Evolutionary conservation across 2,113 vertebrate species (phyloP).

Genomic region (Bungarus multicinctus): DNA sequence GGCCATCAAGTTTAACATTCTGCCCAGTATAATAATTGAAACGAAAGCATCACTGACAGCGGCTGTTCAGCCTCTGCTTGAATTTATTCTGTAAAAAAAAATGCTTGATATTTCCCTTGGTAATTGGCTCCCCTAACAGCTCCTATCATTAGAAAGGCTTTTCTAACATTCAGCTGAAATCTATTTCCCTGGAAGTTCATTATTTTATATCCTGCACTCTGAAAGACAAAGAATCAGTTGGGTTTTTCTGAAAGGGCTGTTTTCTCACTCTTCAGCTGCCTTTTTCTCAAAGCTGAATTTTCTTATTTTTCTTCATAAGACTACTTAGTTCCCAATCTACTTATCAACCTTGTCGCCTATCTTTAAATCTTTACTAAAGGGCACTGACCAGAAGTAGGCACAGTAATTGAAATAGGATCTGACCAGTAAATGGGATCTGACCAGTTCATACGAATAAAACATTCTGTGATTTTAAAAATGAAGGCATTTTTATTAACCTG

Average conservation of each 20-base stretch:
- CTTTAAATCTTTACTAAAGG: neutral
- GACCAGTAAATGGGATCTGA: neutral
- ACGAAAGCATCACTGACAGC: neutral
- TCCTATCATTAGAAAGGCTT: neutral
- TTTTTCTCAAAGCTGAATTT: neutral
- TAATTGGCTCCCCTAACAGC: neutral
- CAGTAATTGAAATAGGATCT: neutral
- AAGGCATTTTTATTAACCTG: neutral
- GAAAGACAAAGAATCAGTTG: neutral
- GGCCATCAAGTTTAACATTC: neutral
- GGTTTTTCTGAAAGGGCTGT: neutral
- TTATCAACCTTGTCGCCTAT: neutral
- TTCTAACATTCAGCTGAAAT: neutral
- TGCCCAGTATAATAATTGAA: neutral
- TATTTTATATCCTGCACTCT: neutral
- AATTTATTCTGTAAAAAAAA: neutral
- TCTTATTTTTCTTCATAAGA: neutral
- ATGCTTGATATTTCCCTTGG: neutral
- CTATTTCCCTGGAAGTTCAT: neutral
- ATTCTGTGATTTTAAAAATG: neutral
- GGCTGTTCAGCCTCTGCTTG: neutral
- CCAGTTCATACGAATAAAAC: neutral
- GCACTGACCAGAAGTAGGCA: neutral
- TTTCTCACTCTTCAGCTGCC: neutral
- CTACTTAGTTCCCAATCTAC: neutral